A percentile compares a stretch with the other conserved stretches of the same genome.
Conservation (phyloP, 2,797 vertebrate genomes). For the Channallabes apus region DNA sequence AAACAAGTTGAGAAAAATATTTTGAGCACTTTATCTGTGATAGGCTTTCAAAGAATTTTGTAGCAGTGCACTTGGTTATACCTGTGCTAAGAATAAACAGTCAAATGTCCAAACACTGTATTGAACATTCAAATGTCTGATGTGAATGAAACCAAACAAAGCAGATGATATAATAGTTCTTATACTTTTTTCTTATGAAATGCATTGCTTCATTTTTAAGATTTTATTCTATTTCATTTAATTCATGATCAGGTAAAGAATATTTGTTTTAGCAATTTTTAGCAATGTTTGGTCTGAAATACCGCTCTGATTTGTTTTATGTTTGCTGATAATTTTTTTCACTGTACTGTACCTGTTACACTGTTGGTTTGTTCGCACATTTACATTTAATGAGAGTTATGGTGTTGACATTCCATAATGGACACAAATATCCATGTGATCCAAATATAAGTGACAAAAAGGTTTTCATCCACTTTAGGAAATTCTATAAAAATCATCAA, state of each 20-base stretch:
- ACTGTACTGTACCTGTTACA: conserved; percentile 43
- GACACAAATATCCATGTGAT: conserved; percentile 4
- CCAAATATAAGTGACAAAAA: not conserved
- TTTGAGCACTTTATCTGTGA: conserved; percentile 73
- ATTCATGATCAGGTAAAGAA: conserved; percentile 24
- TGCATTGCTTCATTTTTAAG: conserved; percentile 9
- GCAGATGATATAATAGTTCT: conserved; percentile 23
- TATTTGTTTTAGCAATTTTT: conserved; percentile 15
- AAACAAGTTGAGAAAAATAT: conserved; percentile 64
- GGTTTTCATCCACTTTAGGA: not conserved
- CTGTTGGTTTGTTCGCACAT: conserved; percentile 15
- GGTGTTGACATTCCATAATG: conserved; percentile 29
- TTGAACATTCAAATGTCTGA: not conserved
- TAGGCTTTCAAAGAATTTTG: conserved; percentile 67
- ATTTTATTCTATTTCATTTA: not conserved
- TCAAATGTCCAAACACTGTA: conserved; percentile 40
- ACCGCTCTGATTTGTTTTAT: conserved; percentile 31
- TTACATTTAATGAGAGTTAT: conserved; percentile 2
- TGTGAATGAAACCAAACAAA: conserved; percentile 40
- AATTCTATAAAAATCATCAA: not conserved
- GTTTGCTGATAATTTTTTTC: conserved; percentile 6
- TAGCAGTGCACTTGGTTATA: conserved; percentile 72
- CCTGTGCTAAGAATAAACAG: conserved; percentile 75
- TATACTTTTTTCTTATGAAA: conserved; percentile 7
- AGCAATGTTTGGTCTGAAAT: conserved; percentile 21